A percentile compares a stretch with the other conserved stretches of the same genome.
phyloP scores from a whole-genome alignment of 2,113 vertebrate species.

The Etia nguti region DNA sequence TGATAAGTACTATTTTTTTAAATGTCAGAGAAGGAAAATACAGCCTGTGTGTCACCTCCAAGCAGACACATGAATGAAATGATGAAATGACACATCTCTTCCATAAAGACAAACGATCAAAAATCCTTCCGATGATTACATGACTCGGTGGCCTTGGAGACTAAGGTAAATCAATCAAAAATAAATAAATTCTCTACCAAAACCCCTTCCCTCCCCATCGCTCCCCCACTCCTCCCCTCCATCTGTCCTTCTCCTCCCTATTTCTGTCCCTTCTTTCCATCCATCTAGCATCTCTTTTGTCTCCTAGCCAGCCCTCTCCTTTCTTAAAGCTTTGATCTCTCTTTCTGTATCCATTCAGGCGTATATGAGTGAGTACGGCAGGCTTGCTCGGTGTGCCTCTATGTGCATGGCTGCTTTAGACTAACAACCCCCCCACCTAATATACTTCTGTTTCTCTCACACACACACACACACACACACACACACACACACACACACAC shows the following conservation, averaged over 20 bases:
- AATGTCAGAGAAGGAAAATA: neutral
- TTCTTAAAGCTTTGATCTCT: conserved; percentile 25
- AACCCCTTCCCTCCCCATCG: neutral
- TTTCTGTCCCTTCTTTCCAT: neutral
- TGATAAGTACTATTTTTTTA: neutral
- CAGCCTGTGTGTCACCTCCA: neutral
- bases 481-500: neutral
- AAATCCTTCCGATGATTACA: conserved; percentile 30
- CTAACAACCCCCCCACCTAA: conserved; percentile 16
- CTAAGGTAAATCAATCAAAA: conserved; percentile 50
- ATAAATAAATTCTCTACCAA: neutral
- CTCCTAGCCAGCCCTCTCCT: neutral
- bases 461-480: neutral
- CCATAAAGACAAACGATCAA: neutral
- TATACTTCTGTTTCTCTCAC: neutral
- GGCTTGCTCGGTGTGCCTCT: conserved; percentile 46
- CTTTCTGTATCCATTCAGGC: conserved; percentile 13
- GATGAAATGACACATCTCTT: neutral
- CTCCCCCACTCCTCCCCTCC: neutral
- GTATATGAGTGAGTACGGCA: conserved; percentile 63
- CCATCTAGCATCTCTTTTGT: neutral
- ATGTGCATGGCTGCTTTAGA: conserved; percentile 46
- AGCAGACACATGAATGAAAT: neutral
- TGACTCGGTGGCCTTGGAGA: conserved; percentile 33
- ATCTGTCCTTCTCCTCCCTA: neutral